Conservation (phyloP, 2,113 vertebrate genomes). For the Hemichromis elongatus region DNA sequence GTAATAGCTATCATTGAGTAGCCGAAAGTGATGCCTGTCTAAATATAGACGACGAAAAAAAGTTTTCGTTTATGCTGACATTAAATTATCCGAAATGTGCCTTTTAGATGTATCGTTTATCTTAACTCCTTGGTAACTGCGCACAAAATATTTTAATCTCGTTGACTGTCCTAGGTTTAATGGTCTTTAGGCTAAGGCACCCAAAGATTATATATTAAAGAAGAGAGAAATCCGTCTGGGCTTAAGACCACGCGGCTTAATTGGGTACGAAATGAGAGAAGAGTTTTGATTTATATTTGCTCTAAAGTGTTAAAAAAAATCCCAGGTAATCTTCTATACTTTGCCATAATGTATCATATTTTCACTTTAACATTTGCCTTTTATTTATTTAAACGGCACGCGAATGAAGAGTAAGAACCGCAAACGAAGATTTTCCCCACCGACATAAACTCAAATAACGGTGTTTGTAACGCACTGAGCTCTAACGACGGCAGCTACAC, state of each 20-base stretch:
- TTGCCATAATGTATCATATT: neutral
- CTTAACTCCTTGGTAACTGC: neutral
- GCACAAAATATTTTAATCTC: neutral
- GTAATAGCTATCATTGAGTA: neutral
- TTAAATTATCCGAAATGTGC: neutral
- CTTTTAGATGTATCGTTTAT: neutral
- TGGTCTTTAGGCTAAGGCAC: neutral
- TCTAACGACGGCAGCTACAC: neutral
- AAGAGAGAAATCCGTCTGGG: constrained; percentile 10
- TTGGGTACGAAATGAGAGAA: neutral
- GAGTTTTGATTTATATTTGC: neutral
- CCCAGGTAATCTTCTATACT: neutral
- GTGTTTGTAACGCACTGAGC: neutral
- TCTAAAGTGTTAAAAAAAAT: neutral
- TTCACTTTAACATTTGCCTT: neutral
- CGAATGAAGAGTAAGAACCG: neutral
- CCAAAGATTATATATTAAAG: constrained; percentile 16
- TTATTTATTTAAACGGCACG: neutral
- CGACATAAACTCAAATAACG: neutral
- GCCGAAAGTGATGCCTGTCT: constrained; percentile 31
- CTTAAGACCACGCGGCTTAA: neutral
- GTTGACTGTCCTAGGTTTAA: neutral
- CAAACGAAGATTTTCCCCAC: neutral
- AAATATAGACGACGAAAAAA: neutral
- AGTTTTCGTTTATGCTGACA: neutral